phyloP scores from a whole-genome alignment of 2,113 vertebrate species.

The Seriola dumerili region DNA sequence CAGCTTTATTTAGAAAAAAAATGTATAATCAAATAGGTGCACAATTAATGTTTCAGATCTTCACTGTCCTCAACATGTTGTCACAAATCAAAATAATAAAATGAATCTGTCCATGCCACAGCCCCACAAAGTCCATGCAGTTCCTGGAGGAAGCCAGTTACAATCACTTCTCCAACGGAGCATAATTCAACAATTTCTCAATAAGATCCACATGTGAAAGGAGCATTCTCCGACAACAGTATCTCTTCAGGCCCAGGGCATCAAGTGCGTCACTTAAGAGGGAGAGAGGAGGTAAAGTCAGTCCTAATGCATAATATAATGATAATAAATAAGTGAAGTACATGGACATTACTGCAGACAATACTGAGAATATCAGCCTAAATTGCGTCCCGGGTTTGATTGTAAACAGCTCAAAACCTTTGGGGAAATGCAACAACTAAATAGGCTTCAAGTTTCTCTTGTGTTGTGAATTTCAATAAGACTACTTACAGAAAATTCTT shows the following conservation, averaged over 20 bases:
- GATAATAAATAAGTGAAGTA: slow-evolving; percentile 5
- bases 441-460: slow-evolving; percentile 2
- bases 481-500: not conserved
- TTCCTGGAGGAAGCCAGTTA: not conserved
- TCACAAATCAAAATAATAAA: slow-evolving; percentile 15
- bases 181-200: slow-evolving; percentile 97
- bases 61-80: not conserved
- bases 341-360: not conserved
- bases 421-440: not conserved
- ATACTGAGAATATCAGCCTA: not conserved
- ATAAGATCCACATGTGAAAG: slow-evolving; percentile 98
- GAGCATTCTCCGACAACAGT: slow-evolving; percentile 98
- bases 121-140: slow-evolving; percentile 12
- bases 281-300: slow-evolving; percentile 24
- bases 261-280: slow-evolving; percentile 92
- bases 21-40: not conserved
- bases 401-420: not conserved
- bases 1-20: slow-evolving; percentile 71
- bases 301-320: slow-evolving; percentile 29
- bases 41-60: slow-evolving; percentile 4
- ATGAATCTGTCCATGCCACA: not conserved
- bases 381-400: not conserved
- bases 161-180: slow-evolving; percentile 94
- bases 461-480: not conserved
- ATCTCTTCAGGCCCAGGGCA: slow-evolving; percentile 96